phyloP scores from a whole-genome alignment of 2,113 vertebrate species.

The Manacus vitellinus region DNA sequence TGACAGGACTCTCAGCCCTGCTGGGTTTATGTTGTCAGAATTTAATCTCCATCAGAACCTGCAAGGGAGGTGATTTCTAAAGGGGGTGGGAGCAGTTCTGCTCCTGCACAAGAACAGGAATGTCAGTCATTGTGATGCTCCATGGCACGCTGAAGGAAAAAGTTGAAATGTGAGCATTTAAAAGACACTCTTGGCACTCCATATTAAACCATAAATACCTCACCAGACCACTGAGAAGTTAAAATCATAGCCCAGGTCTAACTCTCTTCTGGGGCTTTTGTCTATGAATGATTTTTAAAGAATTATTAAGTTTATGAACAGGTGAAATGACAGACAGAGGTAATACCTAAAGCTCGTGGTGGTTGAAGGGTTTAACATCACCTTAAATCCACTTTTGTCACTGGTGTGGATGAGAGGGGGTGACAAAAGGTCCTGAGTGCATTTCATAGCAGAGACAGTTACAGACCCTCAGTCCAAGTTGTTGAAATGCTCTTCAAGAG shows the following conservation, averaged over 20 bases:
- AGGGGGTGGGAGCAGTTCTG: neutral
- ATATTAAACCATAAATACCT: neutral
- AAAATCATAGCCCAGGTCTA: neutral
- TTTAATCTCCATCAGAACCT: neutral
- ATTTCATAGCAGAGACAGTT: slow-evolving; percentile 41
- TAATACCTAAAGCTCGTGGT: neutral
- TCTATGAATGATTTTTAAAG: neutral
- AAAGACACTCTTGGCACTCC: neutral
- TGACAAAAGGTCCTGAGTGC: neutral
- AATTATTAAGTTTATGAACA: neutral
- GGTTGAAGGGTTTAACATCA: neutral
- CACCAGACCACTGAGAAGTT: neutral
- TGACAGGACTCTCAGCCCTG: neutral
- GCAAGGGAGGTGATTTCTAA: neutral
- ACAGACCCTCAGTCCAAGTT: neutral
- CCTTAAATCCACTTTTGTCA: neutral
- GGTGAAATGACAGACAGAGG: neutral
- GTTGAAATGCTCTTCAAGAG: slow-evolving; percentile 47
- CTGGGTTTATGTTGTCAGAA: neutral
- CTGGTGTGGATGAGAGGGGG: neutral
- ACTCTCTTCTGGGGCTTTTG: neutral
- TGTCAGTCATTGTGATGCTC: neutral
- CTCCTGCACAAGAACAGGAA: neutral
- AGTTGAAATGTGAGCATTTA: neutral
- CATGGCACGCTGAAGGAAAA: neutral